phyloP scores from a whole-genome alignment of 2,797 vertebrate species.

The Enteromius paludinosus region DNA sequence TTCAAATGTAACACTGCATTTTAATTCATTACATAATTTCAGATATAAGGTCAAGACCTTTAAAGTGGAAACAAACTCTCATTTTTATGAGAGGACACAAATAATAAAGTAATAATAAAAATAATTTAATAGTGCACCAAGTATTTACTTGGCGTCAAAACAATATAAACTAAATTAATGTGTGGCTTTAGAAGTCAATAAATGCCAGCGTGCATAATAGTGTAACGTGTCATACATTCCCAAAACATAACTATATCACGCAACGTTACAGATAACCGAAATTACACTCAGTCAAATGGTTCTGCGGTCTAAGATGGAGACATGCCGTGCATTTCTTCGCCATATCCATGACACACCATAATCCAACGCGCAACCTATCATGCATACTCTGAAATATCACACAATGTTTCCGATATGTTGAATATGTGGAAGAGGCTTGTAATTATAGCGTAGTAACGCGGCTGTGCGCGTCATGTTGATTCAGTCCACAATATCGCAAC shows the following conservation, averaged over 20 bases:
- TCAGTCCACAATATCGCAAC: background rate
- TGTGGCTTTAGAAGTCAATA: background rate
- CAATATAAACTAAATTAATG: background rate
- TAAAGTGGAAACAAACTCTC: background rate
- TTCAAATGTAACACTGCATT: background rate
- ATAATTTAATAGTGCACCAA: background rate
- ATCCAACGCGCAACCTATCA: background rate
- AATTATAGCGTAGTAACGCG: conserved; percentile 4
- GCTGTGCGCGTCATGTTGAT: background rate
- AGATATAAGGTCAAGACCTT: background rate
- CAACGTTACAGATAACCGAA: background rate
- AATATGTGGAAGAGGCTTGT: background rate
- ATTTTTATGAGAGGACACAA: background rate
- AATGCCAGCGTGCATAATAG: background rate
- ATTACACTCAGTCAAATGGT: background rate
- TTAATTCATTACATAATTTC: too few species aligned
- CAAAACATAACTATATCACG: background rate
- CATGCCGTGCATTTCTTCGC: background rate
- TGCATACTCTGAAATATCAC: background rate
- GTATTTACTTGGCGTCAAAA: background rate
- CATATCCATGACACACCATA: background rate
- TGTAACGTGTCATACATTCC: background rate
- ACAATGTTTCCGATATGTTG: background rate
- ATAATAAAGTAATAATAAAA: background rate
- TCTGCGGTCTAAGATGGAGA: conserved; percentile 30